phyloP scores from a whole-genome alignment of 2,113 vertebrate species.

The Stegastes partitus region DNA sequence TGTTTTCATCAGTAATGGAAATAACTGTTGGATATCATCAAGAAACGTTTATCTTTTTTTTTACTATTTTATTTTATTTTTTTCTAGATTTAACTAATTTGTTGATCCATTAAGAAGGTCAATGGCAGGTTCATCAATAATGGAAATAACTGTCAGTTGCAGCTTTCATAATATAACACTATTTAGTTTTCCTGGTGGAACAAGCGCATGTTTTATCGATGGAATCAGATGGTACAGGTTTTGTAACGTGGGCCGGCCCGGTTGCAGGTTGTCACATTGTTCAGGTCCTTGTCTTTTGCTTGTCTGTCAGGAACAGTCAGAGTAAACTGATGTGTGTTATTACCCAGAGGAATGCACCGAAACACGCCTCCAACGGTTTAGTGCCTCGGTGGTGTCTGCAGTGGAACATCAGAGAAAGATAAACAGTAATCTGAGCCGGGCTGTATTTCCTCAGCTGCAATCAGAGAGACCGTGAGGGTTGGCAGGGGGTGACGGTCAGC shows the following conservation, averaged over 20 bases:
- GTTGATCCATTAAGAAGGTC: no score
- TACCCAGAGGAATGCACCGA: slow-evolving; percentile 38
- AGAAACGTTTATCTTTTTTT: no score
- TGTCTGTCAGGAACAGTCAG: slow-evolving; percentile 8
- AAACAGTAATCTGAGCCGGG: slow-evolving; percentile 49
- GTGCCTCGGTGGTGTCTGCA: slow-evolving; percentile 5
- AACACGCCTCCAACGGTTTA: slow-evolving; percentile 23
- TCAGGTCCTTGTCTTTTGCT: background rate
- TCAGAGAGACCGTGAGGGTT: slow-evolving; percentile 20
- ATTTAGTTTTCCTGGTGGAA: no score
- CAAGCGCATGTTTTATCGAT: no score
- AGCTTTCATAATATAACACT: no score
- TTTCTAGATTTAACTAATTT: no score
- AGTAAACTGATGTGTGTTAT: slow-evolving; percentile 29
- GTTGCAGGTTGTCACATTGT: background rate
- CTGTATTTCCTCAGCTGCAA: slow-evolving; percentile 72
- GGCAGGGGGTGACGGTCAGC: slow-evolving; percentile 50
- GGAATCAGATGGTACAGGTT: background rate
- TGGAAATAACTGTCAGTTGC: no score
- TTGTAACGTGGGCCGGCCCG: background rate
- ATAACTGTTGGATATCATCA: no score
- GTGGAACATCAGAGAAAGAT: slow-evolving; percentile 42
- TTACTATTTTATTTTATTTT: no score
- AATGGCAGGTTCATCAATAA: no score
- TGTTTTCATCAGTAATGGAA: no score